Percentiles rank a stretch among this genome's conserved stretches.
These are phyloP conservation scores for fruit fly (Drosophila melanogaster) DNA, from an alignment of 1,140 invertebrate genomes.

Conservation along the genomic window Release_6_plus_ISO1_MT NT_033777.3:10716001-10716500, in stretches of 20 bases:
- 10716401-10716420: slow-evolving; percentile 21
- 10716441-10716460: slow-evolving; percentile 66
- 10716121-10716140: slow-evolving; percentile 35
- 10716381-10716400: slow-evolving; percentile 11
- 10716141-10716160: slow-evolving; percentile 16
- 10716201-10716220: slow-evolving; percentile 65
- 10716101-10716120: slow-evolving; percentile 18
- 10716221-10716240: slow-evolving; percentile 38
- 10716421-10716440: slow-evolving; percentile 42
- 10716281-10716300: slow-evolving; percentile 18
- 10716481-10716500: slow-evolving; percentile 29
- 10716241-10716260: slow-evolving; percentile 30
- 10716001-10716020: slow-evolving; percentile 1
- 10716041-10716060: not conserved
- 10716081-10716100: slow-evolving; percentile 31
- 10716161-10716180: slow-evolving; percentile 31
- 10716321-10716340: slow-evolving; percentile 29
- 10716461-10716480: slow-evolving; percentile 24
- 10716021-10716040: slow-evolving; percentile 29
- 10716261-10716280: slow-evolving; percentile 47
- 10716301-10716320: slow-evolving; percentile 31
- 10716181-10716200: slow-evolving; percentile 62
- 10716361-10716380: slow-evolving; percentile 36
- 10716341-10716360: slow-evolving; percentile 31
- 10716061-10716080: not conserved